phyloP scores from a whole-genome alignment of 2,113 vertebrate genomes.

The Fregetta grallaria region DNA sequence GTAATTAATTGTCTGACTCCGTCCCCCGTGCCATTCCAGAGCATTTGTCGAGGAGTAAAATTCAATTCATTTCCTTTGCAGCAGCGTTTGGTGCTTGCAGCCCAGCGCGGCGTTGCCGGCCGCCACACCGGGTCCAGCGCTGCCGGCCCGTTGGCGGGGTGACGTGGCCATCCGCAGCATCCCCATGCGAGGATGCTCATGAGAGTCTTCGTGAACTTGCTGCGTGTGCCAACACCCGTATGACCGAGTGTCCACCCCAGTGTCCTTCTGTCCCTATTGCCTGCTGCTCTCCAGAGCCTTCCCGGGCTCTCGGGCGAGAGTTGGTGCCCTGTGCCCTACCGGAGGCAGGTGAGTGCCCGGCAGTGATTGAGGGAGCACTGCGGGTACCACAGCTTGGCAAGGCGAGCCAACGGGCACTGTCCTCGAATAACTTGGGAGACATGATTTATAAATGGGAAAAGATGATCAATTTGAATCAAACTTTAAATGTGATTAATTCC shows the following conservation, averaged over 20 bases:
- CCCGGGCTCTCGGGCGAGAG: fast-evolving
- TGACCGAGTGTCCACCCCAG: fast-evolving
- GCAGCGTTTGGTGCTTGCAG: background rate
- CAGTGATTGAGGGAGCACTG: background rate
- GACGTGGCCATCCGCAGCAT: fast-evolving
- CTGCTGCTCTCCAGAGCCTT: background rate
- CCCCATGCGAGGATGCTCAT: fast-evolving
- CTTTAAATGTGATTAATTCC: fast-evolving
- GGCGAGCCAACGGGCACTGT: fast-evolving
- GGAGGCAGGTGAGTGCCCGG: fast-evolving
- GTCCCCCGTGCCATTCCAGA: background rate
- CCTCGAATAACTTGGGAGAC: background rate
- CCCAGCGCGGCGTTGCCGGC: fast-evolving
- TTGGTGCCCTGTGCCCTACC: fast-evolving
- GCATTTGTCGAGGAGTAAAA: background rate
- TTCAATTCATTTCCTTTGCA: background rate
- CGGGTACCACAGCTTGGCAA: background rate
- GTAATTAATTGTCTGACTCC: background rate
- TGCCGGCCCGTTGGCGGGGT: fast-evolving
- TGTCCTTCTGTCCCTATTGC: background rate
- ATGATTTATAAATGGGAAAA: fast-evolving
- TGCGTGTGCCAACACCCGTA: fast-evolving
- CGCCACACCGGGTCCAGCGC: fast-evolving
- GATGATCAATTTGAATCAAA: fast-evolving
- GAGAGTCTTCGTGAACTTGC: background rate